These are phyloP conservation scores for Zosterops japonicus DNA, from an alignment of 2,113 vertebrate species.

Conservation along the genomic window DNA sequence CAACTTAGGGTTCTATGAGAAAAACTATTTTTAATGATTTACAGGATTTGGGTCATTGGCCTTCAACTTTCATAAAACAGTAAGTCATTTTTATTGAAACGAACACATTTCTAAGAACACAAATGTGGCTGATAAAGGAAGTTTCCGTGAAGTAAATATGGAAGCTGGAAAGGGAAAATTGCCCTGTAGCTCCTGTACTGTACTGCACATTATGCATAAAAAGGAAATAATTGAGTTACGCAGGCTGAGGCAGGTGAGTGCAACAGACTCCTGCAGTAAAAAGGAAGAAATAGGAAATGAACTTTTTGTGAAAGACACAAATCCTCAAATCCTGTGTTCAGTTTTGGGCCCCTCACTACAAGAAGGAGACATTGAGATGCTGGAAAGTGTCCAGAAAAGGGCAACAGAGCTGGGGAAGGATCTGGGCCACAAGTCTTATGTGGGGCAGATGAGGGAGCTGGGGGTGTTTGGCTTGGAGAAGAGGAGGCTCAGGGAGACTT, in stretches of 20 bases:
- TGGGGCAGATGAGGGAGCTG: neutral
- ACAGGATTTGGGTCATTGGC: conserved; percentile 13
- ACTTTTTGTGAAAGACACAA: neutral
- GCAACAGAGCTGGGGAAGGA: neutral
- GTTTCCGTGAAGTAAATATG: neutral
- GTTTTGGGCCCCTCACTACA: neutral
- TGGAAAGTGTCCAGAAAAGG: rapidly evolving
- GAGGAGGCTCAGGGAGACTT: neutral
- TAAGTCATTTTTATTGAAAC: conserved; percentile 4
- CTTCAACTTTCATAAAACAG: conserved; percentile 14
- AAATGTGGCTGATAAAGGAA: neutral
- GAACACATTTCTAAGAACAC: conserved; percentile 20
- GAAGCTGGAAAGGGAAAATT: neutral
- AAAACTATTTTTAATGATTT: conserved; percentile 49
- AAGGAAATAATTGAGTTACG: neutral
- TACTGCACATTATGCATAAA: neutral
- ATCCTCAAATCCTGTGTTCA: neutral
- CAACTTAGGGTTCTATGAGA: conserved; percentile 25
- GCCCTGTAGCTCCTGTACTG: neutral
- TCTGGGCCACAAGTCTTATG: neutral
- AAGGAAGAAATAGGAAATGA: neutral
- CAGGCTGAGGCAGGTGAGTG: neutral
- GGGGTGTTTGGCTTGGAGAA: neutral
- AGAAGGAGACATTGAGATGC: no score
- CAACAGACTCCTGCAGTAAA: neutral